These are phyloP conservation scores for Thelaira solivaga DNA, from an alignment of 2,888 invertebrate species.

Conservation along the genomic window DNA sequence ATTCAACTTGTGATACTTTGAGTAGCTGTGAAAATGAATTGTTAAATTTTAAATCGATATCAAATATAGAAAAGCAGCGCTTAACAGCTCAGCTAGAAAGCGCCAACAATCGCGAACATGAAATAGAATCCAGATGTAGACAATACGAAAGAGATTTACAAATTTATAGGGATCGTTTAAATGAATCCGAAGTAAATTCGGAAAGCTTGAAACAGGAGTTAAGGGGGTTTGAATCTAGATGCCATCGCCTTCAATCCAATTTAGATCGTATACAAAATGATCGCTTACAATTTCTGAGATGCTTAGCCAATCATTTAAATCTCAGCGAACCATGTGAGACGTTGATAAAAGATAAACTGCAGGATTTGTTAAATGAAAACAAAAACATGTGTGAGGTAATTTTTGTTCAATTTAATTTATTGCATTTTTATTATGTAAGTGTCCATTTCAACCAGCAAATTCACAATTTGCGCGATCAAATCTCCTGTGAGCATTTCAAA, in stretches of 20 bases:
- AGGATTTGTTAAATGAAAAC: slow-evolving; percentile 86
- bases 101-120: slow-evolving; percentile 80
- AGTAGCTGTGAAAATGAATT: slow-evolving; percentile 76
- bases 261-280: slow-evolving; percentile 76
- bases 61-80: slow-evolving; percentile 83
- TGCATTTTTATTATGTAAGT: neutral
- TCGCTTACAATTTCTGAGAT: slow-evolving; percentile 75
- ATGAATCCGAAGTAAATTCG: slow-evolving; percentile 85
- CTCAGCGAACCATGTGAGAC: slow-evolving; percentile 87
- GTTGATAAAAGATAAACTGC: slow-evolving; percentile 86
- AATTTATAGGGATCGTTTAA: slow-evolving; percentile 84
- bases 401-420: neutral
- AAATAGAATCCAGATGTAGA: slow-evolving; percentile 84
- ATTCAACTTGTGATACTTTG: slow-evolving; percentile 77
- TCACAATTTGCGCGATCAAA: slow-evolving; percentile 86
- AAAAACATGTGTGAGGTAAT: slow-evolving; percentile 86
- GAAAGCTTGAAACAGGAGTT: slow-evolving; percentile 77
- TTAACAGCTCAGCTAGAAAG: slow-evolving; percentile 82
- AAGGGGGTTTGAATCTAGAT: slow-evolving; percentile 77
- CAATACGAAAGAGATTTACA: slow-evolving; percentile 87
- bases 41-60: slow-evolving; percentile 73
- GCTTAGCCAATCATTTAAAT: slow-evolving; percentile 77
- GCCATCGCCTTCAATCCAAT: slow-evolving; percentile 75
- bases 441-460: slow-evolving; percentile 82
- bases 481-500: slow-evolving; percentile 85